These are phyloP conservation scores for Cyanoderma ruficeps DNA, from an alignment of 2,113 vertebrate genomes.

Conservation along the genomic window DNA sequence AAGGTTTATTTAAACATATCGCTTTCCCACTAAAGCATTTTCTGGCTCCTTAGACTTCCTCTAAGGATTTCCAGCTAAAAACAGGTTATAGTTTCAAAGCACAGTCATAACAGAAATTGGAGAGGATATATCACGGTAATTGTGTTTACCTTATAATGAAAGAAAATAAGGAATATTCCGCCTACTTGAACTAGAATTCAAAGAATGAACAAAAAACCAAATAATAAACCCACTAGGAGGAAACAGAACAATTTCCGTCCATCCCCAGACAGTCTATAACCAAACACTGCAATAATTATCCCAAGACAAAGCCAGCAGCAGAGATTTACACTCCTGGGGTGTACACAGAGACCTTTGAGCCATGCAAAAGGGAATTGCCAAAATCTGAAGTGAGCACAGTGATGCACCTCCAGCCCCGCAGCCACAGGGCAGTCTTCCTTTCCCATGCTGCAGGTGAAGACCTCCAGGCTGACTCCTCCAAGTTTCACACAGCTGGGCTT, in stretches of 20 bases:
- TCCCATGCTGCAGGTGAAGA: neutral
- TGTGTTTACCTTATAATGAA: conserved; percentile 7
- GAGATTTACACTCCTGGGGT: neutral
- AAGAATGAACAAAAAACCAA: neutral
- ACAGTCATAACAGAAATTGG: neutral
- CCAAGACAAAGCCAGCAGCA: neutral
- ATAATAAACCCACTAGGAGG: neutral
- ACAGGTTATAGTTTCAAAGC: conserved; percentile 8
- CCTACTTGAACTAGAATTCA: neutral
- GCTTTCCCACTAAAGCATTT: conserved; percentile 4
- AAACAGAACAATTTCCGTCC: neutral
- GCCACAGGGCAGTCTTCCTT: neutral
- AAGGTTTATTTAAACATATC: conserved; percentile 48
- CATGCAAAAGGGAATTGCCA: neutral
- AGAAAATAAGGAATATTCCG: conserved; percentile 21
- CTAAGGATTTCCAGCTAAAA: conserved; percentile 37
- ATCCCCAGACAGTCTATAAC: neutral
- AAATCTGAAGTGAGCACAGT: accelerated
- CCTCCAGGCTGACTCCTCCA: neutral
- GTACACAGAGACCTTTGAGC: neutral
- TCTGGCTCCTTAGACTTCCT: conserved; percentile 20
- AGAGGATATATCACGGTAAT: neutral
- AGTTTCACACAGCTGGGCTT: neutral
- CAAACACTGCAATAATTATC: neutral
- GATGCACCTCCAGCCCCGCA: neutral